Evolutionary conservation across 92 coral and sea anemone genomes (phyloP), one percentile per base, ranked within the genome.

Genomic region (Scolanthus callimorphus): DNA sequence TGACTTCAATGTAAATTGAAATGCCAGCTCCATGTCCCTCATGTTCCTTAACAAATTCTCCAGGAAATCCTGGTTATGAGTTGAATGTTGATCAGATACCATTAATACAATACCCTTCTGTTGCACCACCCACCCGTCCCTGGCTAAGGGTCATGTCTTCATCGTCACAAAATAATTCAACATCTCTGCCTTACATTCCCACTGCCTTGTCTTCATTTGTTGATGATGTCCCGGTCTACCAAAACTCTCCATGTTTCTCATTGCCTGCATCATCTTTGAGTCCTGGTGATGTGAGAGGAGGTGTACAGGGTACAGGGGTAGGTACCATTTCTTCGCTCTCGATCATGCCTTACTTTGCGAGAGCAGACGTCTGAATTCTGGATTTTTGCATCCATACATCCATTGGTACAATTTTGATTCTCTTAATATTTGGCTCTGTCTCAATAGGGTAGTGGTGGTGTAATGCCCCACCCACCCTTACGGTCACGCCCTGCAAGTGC

Each of bases 381-480:
- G n/a, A n/a, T n/a, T n/a, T n/a, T n/a, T n/a, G n/a, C n/a, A n/a
- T n/a, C n/a, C n/a, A n/a, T n/a, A n/a, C n/a, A n/a, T n/a, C n/a
- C n/a, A n/a, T n/a, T n/a, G n/a, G n/a, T n/a, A n/a, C n/a, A n/a
- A n/a, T n/a, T n/a, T n/a, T n/a, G n/a, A n/a, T n/a, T n/a, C n/a
- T n/a, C n/a, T n/a, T n/a, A n/a, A n/a, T 34, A 15, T 6, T 34
- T 25, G 44, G 39, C 26, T 39, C 10, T n/a, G 1, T 13, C 4
- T 11, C 17, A 27, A 25, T 50, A 10, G 20, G 25, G 55, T 17
- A 71, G 83, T 80, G 69, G 77, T 21, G 63, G 58, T 46, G 95
- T 86, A 0, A 76, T 88, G 87, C 96, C 96, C 25, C 96, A 84
- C 66, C 96, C 96, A 21, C 96, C 96, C 1, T 56, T 74, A 65